Conservation (phyloP, 2,113 vertebrate genomes). For the Mormoops blainvillei region DNA sequence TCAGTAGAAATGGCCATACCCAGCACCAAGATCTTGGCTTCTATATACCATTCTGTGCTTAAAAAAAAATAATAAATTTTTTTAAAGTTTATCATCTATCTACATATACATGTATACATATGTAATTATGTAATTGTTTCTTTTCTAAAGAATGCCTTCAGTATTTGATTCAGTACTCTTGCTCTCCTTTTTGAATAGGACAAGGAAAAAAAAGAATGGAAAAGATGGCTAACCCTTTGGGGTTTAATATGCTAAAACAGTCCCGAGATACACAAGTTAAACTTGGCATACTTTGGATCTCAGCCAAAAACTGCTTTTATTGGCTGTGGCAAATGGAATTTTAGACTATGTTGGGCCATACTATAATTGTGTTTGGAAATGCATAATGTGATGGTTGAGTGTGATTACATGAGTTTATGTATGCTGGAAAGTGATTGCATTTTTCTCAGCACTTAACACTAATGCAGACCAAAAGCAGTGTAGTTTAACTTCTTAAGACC, state of each 20-base stretch:
- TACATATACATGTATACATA: not conserved
- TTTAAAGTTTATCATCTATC: not conserved
- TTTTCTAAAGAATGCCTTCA: constrained; percentile 26
- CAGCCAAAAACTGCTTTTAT: constrained; percentile 79
- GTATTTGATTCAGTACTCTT: not conserved
- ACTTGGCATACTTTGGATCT: constrained; percentile 77
- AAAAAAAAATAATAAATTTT: not conserved
- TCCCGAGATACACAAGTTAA: constrained; percentile 76
- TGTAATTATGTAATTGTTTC: not conserved
- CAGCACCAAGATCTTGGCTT: not conserved
- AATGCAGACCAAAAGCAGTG: constrained; percentile 19
- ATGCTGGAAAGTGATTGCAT: constrained; percentile 1
- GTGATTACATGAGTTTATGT: constrained; percentile 14
- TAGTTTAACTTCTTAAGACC: not conserved
- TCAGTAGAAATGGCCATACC: not conserved
- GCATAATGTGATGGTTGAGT: constrained; percentile 38
- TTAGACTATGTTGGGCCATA: constrained; percentile 73
- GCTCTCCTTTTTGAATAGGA: constrained; percentile 30
- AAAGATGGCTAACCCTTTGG: constrained; percentile 70
- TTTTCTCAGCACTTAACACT: constrained; percentile 30
- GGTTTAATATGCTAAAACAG: constrained; percentile 73
- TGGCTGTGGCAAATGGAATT: constrained; percentile 79
- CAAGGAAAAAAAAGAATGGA: not conserved
- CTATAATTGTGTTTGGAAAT: constrained; percentile 74
- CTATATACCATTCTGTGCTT: not conserved